phyloP scores from a whole-genome alignment of 2,113 vertebrate genomes.

The Hippopotamus amphibius region DNA sequence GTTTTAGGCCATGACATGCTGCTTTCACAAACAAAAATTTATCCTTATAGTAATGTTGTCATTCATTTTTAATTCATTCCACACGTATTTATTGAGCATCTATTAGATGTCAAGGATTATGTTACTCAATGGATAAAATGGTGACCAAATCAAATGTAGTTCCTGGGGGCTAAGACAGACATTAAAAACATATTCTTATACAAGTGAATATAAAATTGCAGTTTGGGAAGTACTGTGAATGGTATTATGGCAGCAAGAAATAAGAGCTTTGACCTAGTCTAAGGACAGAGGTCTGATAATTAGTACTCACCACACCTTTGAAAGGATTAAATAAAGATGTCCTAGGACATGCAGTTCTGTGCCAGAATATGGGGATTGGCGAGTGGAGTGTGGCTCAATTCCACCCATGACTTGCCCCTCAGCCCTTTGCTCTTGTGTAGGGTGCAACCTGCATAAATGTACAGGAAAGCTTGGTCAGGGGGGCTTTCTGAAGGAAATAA shows the following conservation, averaged over 20 bases:
- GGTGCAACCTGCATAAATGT: background rate
- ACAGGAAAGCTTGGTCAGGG: background rate
- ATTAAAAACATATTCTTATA: background rate
- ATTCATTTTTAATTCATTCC: background rate
- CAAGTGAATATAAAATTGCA: background rate
- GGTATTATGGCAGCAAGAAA: background rate
- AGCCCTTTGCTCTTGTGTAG: background rate
- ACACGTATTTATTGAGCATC: background rate
- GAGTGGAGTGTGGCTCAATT: background rate
- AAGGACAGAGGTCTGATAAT: background rate
- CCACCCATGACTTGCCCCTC: background rate
- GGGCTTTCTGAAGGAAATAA: background rate
- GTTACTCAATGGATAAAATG: background rate
- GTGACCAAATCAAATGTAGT: background rate
- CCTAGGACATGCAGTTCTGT: background rate
- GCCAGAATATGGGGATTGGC: background rate
- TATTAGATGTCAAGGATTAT: background rate
- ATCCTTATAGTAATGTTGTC: background rate
- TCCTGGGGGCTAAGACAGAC: background rate
- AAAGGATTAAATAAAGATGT: background rate
- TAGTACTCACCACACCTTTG: background rate
- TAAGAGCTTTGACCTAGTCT: background rate
- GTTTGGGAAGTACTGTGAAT: background rate
- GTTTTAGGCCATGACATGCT: background rate
- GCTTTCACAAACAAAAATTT: conserved; percentile 26